These are phyloP conservation scores for Perodicticus potto DNA, from an alignment of 2,797 vertebrate species.

Conservation along the genomic window DNA sequence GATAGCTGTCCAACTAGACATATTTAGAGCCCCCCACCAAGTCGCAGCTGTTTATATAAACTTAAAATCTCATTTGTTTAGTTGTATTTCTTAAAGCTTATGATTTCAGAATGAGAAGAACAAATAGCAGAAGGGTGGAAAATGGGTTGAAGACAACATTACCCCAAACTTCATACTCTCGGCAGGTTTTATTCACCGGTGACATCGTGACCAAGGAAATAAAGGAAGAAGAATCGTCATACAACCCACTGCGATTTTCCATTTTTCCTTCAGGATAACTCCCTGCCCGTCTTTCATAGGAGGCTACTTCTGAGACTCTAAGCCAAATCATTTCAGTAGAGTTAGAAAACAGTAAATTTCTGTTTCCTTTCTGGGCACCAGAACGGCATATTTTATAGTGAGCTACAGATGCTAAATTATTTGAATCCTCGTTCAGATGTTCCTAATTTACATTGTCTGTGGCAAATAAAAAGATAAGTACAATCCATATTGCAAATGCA, in stretches of 20 bases:
- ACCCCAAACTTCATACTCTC: not conserved
- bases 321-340: constrained; percentile 70
- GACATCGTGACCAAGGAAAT: not conserved
- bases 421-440: constrained; percentile 84
- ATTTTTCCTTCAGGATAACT: not conserved
- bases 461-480: constrained; percentile 90
- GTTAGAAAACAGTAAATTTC: constrained; percentile 65
- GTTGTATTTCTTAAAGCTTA: not conserved
- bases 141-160: not conserved
- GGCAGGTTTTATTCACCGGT: constrained; percentile 11
- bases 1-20: not conserved
- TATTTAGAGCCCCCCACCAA: not conserved
- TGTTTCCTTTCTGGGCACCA: constrained; percentile 71
- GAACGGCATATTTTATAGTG: constrained; percentile 82
- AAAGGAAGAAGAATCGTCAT: not conserved
- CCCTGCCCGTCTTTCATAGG: constrained; percentile 48
- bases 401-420: constrained; percentile 85
- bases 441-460: constrained; percentile 87
- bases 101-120: not conserved
- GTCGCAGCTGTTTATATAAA: not conserved
- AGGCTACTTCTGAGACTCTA: constrained; percentile 47
- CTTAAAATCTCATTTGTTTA: not conserved
- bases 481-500: constrained; percentile 88
- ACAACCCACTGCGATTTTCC: not conserved
- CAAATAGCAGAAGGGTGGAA: not conserved